phyloP scores from a whole-genome alignment of 2,888 invertebrate species.

The Hydriomena furcata region DNA sequence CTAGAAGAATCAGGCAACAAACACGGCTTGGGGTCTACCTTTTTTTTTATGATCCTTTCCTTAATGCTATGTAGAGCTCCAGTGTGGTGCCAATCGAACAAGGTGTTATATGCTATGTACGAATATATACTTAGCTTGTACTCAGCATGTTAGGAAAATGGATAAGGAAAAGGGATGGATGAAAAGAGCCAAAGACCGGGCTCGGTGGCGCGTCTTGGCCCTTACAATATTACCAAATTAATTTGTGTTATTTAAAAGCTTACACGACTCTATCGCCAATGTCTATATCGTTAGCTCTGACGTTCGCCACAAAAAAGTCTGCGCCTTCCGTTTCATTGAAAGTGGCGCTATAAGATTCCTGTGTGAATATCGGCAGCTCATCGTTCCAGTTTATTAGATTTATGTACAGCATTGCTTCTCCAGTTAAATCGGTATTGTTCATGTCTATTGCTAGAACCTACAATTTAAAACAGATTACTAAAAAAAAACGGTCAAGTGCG shows the following conservation, averaged over 20 bases:
- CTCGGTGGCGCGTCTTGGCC: too few relatives aligned
- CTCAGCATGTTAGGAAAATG: too few relatives aligned
- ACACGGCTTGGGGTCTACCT: too few relatives aligned
- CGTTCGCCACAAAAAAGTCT: slow-evolving; percentile 73
- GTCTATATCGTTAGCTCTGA: slow-evolving; percentile 85
- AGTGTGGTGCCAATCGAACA: too few relatives aligned
- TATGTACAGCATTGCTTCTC: slow-evolving; percentile 71
- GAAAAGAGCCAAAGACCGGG: too few relatives aligned
- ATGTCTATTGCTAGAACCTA: slow-evolving; percentile 69
- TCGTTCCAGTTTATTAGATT: slow-evolving; percentile 87
- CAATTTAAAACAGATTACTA: neutral
- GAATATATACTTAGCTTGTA: too few relatives aligned
- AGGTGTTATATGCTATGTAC: too few relatives aligned
- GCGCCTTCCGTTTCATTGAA: slow-evolving; percentile 83
- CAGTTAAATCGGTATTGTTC: slow-evolving; percentile 51
- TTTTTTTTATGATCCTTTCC: too few relatives aligned
- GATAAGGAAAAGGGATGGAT: too few relatives aligned
- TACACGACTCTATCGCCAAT: slow-evolving; percentile 83
- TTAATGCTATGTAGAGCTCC: too few relatives aligned
- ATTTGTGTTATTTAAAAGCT: slow-evolving; percentile 39
- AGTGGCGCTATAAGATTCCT: slow-evolving; percentile 53
- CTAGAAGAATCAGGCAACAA: too few relatives aligned
- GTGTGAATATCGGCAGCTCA: slow-evolving; percentile 85
- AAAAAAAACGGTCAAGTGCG: neutral
- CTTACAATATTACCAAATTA: neutral